Evolutionary conservation across 2,888 invertebrate species (phyloP), one percentile per base, ranked within the genome.

Genomic region (Leptura quadrifasciata): DNA sequence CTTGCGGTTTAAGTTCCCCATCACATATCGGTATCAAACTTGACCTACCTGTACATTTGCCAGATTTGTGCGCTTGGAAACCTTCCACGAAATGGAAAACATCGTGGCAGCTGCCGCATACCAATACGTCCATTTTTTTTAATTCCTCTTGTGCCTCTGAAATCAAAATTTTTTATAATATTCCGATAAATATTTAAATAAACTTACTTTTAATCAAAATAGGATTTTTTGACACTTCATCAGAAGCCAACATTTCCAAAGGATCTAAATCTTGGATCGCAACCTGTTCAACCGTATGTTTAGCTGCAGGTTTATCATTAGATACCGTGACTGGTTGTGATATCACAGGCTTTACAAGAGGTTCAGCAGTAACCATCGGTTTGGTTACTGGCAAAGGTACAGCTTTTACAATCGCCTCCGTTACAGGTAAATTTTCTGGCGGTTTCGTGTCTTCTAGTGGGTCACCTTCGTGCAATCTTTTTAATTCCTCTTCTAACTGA

Each of bases 61-160:
- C 77, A 81, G 90, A 91, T 85, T 94, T 94, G 85, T 96, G 96
- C 60, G 93, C 93, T 87, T 93, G 92, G 85, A 96, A 95, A 81
- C 94, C 94, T 85, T 95, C 95, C 68, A 95, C 88, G 87, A 94
- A 95, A 87, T 96, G 94, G 86, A 94, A 95, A 68, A 94, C 95
- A 65, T 92, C 91, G 87, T 95, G 94, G 86, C 96, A 96, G 77
- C 93, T 93, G n/a, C 96, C 96, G 89, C 96, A 96, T 0, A 96
- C 95, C 24, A 95, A 89, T 6, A 96, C 93, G 90, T 96, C 96
- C 79, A 95, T 89, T 72, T 92, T 92, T 73, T 93, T 93, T 90
- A 95, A 92, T 86, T 95, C 94, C 82, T 94, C 93, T 90, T 95
- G 94, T 10, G 95, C 94, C 84, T 92, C 95, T 95, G 86, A 80